Conservation (phyloP, 2,888 invertebrate species). For the Allacma fusca region DNA sequence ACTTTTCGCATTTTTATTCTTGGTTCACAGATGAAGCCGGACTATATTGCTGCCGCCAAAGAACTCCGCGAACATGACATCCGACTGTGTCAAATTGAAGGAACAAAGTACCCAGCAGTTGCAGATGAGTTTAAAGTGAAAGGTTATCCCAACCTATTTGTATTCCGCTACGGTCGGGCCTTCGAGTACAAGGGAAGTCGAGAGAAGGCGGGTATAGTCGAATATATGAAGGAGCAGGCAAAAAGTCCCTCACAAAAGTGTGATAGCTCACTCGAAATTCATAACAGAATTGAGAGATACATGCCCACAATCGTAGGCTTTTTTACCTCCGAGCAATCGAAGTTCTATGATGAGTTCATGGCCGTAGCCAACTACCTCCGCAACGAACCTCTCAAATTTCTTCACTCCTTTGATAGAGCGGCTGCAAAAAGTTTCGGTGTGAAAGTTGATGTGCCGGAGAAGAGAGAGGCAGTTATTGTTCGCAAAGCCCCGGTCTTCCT, state of each 20-base stretch:
- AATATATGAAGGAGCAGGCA: slow-evolving; percentile 67
- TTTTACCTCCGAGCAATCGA: slow-evolving; percentile 66
- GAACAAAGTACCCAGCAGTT: slow-evolving; percentile 66
- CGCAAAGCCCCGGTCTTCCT: slow-evolving; percentile 67
- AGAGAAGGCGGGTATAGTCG: slow-evolving; percentile 65
- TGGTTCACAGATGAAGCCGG: slow-evolving; percentile 65
- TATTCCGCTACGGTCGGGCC: slow-evolving; percentile 65
- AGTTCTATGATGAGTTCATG: slow-evolving; percentile 64
- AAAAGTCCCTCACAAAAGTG: slow-evolving; percentile 65
- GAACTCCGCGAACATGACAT: slow-evolving; percentile 64
- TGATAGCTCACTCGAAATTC: slow-evolving; percentile 63
- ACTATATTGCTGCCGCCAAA: slow-evolving; percentile 67
- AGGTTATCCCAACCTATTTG: slow-evolving; percentile 68
- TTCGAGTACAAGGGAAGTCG: slow-evolving; percentile 68
- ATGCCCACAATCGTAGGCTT: slow-evolving; percentile 68
- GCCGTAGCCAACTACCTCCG: slow-evolving; percentile 66
- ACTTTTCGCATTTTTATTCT: slow-evolving; percentile 16
- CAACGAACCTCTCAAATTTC: slow-evolving; percentile 64
- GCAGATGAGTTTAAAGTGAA: slow-evolving; percentile 66
- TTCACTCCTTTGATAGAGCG: slow-evolving; percentile 66
- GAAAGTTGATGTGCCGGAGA: slow-evolving; percentile 49
- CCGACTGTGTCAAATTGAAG: slow-evolving; percentile 68
- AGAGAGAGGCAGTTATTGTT: slow-evolving; percentile 65
- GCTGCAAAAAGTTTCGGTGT: slow-evolving; percentile 63
- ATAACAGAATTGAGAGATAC: slow-evolving; percentile 64